Evolutionary conservation across 2,888 invertebrate genomes (phyloP), one percentile per base, ranked within the genome.

Genomic region (Nemoura dubitans): DNA sequence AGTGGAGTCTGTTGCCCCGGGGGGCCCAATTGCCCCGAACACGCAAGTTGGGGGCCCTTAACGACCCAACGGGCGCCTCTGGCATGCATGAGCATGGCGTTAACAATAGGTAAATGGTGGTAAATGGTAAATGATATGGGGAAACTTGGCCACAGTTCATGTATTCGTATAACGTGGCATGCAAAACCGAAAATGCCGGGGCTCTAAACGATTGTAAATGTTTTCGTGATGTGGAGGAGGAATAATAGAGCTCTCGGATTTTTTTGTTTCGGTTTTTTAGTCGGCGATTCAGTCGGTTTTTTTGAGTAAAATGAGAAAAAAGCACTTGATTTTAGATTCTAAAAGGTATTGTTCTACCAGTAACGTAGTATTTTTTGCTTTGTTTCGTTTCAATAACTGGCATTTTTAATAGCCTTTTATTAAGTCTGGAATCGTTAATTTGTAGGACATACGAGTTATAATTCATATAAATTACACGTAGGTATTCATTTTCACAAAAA

Each of bases 21-120:
- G 2, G 59, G 59, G 59, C 21, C 14, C 21, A 7, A 10, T 1
- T 7, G 2, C 21, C 59, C 59, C 21, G 21, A 59, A 59, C 59
- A 59, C 59, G 59, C 59, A 59, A 6, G 59, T 59, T 21, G 3
- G 59, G 59, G 59, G 59, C 14, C 2, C 1, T 59, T 59, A 59
- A 59, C 21, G 59, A 59, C 59, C 36, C 21, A 59, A 1, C 14
- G 59, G 59, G 59, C 14, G 21, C 59, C 59, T 59, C 5, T 10
- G 36, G 36, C 5, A 10, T 10, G 3, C 36, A 36, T 36, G 14
- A 7, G 59, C n/a, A n/a, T 21, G 59, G 59, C 14, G 59, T 3
- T 59, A 59, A 59, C 59, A 59, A 59, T 59, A n/a, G 59, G 59
- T 59, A 59, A 59, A 59, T 59, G 59, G 59, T 59, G 59, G 59